These are phyloP conservation scores for Eurosta solidaginis DNA, from an alignment of 1,140 invertebrate species.

Conservation along the genomic window DNA sequence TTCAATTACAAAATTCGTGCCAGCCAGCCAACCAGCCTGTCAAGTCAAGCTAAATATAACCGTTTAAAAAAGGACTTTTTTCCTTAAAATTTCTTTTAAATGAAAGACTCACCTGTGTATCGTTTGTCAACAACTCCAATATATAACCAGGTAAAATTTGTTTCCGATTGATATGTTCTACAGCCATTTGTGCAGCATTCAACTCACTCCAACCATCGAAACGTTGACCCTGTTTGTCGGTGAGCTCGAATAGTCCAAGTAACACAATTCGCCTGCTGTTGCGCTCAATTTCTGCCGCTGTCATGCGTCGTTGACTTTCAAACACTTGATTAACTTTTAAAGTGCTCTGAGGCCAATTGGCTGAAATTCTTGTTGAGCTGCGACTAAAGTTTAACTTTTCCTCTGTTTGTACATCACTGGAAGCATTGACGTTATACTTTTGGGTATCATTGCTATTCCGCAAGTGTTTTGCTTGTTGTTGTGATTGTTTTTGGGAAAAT, in stretches of 20 bases:
- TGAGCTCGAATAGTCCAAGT: constrained; percentile 78
- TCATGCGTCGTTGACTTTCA: constrained; percentile 52
- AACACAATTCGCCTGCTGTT: constrained; percentile 63
- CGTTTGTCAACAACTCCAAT: constrained; percentile 75
- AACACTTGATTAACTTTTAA: constrained; percentile 56
- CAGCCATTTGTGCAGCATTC: constrained; percentile 73
- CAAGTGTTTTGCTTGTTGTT: not conserved
- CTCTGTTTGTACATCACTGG: not conserved
- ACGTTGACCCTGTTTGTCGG: constrained; percentile 64
- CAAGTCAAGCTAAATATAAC: too few relatives aligned
- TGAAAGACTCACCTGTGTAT: constrained; percentile 72
- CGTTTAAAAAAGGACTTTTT: too few relatives aligned
- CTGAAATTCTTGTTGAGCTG: constrained; percentile 10
- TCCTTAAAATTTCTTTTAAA: not conserved
- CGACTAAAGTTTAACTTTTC: not conserved
- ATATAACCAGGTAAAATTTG: constrained; percentile 71
- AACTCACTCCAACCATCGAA: constrained; percentile 75
- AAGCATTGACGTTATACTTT: too few relatives aligned
- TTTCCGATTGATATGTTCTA: constrained; percentile 74
- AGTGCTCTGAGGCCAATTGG: constrained; percentile 37
- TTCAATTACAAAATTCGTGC: too few relatives aligned
- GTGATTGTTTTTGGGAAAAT: not conserved
- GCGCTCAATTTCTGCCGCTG: constrained; percentile 44
- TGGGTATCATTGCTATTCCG: not conserved
- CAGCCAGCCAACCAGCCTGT: too few relatives aligned